Conservation (phyloP, 2,113 vertebrate species). For the Notarius quadriscutis region DNA sequence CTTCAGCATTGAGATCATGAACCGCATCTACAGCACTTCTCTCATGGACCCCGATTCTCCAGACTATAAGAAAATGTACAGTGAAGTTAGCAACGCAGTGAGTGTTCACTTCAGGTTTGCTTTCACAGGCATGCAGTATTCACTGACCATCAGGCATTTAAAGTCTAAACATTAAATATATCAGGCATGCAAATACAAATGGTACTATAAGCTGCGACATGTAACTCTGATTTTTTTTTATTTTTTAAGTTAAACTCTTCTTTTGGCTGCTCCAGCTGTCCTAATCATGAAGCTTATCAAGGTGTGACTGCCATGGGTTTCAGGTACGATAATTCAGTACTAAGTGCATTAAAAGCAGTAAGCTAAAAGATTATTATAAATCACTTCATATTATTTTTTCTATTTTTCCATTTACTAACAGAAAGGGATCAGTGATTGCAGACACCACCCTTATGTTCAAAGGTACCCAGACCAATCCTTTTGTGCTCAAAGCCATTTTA, state of each 20-base stretch:
- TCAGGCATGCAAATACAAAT: background rate
- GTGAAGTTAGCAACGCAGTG: constrained; percentile 53
- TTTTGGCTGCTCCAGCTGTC: constrained; percentile 35
- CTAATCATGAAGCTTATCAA: constrained; percentile 6
- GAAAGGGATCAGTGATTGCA: constrained; percentile 59
- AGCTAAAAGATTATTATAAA: background rate
- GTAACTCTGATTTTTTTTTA: background rate
- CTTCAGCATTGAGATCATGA: constrained; percentile 57
- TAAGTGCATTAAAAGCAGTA: background rate
- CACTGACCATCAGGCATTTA: background rate
- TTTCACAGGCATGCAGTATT: background rate
- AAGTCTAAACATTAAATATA: background rate
- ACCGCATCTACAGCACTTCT: constrained; percentile 40
- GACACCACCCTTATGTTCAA: constrained; percentile 48
- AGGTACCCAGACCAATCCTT: fast-evolving
- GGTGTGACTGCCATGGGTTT: constrained; percentile 51
- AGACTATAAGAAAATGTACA: constrained; percentile 38
- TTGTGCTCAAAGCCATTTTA: background rate
- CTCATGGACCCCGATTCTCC: constrained; percentile 32
- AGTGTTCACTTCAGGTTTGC: constrained; percentile 17
- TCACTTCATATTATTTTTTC: background rate
- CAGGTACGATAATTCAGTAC: constrained; percentile 55
- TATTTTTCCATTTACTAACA: constrained; percentile 35
- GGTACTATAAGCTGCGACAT: background rate
- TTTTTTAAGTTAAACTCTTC: constrained; percentile 38